Conservation (phyloP, 2,888 invertebrate species). For the Dyspetes luteomarginatus region DNA sequence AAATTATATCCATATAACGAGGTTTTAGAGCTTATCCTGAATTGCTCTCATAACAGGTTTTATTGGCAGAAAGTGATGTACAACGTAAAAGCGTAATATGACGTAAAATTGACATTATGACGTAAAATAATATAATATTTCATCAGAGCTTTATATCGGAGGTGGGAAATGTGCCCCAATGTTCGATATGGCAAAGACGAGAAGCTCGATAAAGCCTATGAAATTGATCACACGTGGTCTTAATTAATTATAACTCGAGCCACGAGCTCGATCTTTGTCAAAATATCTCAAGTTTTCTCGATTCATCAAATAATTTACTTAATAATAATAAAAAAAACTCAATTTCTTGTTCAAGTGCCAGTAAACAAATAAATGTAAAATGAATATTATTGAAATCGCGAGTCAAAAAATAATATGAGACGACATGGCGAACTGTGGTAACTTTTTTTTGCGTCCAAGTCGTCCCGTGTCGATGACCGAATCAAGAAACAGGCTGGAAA, state of each 20-base stretch:
- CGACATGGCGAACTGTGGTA: not conserved
- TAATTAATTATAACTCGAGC: conserved; percentile 11
- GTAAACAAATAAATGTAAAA: not conserved
- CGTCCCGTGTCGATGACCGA: conserved; percentile 52
- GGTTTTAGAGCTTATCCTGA: conserved; percentile 10
- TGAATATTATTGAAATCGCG: not conserved
- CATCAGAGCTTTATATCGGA: not conserved
- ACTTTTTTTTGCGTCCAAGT: not conserved
- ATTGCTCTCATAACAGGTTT: conserved; percentile 46
- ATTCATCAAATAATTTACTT: too few relatives aligned
- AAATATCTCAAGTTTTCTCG: too few relatives aligned
- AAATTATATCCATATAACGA: conserved; percentile 14
- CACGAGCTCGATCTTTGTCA: too few relatives aligned
- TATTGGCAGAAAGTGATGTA: conserved; percentile 46
- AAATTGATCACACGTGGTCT: conserved; percentile 11
- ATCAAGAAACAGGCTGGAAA: not conserved
- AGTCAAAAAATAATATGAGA: not conserved
- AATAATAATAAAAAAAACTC: not conserved
- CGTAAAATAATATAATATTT: conserved; percentile 39
- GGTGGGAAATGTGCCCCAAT: conserved; percentile 22
- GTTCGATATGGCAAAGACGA: not conserved
- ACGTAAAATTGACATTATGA: conserved; percentile 19
- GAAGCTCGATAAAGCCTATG: not conserved
- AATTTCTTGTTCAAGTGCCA: not conserved
- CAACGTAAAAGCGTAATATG: conserved; percentile 12